Base-by-base conservation (phyloP, 2,888 invertebrate species). In the Lasioglossum calceatum region DNA sequence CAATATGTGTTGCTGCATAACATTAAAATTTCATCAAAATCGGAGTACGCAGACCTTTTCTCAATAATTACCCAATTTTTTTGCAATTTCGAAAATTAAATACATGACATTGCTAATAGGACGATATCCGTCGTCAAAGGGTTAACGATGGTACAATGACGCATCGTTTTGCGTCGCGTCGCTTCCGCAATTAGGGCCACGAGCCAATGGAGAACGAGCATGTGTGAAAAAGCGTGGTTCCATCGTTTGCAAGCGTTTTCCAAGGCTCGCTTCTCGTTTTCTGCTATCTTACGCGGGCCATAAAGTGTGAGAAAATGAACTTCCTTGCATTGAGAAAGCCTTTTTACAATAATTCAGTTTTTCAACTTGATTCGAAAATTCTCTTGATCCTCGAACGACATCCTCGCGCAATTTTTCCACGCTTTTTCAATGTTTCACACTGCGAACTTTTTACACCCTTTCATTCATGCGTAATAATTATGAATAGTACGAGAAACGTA, bases 181-280 rank as follows among this genome's bases (percentile, higher is more conserved):
- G 79, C 58, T 79, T 84, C 76, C 79, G 70, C 72, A 67, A 70
- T 58, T 54, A 74, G 23, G 4, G 23, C 12, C 12, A 74, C 14
- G 1, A 12, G 42, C 44, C 23, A 42, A 58, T 67, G 14, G 23
- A 75, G 70, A 54, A 39, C 23, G 42, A 14, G 39, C 14, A 77
- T 70, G 76, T 74, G 84, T 67, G 79, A 77, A 84, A 79, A 84
- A 84, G 42, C 67, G 47, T 58, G 67, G 8, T 54, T 50, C 79
- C n/a, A 70, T 58, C 64, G 19, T 85, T 85, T 58, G 58, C 72
- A 27, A 47, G 36, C 39, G 50, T 42, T 79, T 36, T 42, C 27
- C 85, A 85, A 84, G 85, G 79, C 50, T 85, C 19, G 8, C 74
- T 32, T 32, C 47, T 73, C 54, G 70, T 84, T 70, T 61, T 5